Base-by-base conservation (phyloP, 2,797 vertebrate species). In the Sebastes wilsoni region DNA sequence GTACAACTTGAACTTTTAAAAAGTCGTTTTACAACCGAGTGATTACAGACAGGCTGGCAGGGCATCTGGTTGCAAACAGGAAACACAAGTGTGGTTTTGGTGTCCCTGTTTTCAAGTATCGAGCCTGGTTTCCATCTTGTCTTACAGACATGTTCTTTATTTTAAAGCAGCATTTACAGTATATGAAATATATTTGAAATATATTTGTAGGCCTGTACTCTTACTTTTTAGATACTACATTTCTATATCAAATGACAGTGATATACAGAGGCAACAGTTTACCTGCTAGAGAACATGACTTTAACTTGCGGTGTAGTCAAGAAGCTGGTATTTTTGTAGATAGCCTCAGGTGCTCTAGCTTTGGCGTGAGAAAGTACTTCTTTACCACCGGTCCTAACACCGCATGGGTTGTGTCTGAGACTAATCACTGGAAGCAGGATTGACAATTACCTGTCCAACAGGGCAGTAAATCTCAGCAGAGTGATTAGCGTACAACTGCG, bases 381-480 rank as follows among this genome's bases (percentile, higher is more conserved):
- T 80, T 85, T 86, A 81, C 61, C 61, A 73, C 46, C 71, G 32
- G 74, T 55, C 14, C 23, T 65, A 49, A 36, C 80, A 64, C 78
- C 60, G 77, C 70, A 28, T 79, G 85, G 73, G 86, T 38, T 75
- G 80, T 80, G 80, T 85, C 82, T 89, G 80, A 82, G 75, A 82
- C 64, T 86, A 88, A 91, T 85, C 67, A 87, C 87, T 56, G 75
- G 62, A 83, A 10, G 84, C 67, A 83, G 77, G 72, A 90, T 90
- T 87, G 91, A 91, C 82, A 91, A 89, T 92, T 92, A 93, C 84
- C 86, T 88, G 85, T 92, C 81, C 86, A 81, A 74, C 73, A 61
- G 74, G 77, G 91, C 82, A 72, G 81, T 93, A 94, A 92, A 90
- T 90, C 89, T 86, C 81, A 38, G 72, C 80, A 70, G 78, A 84